These are phyloP conservation scores for Ceramica pisi DNA, from an alignment of 2,888 invertebrate species.

Conservation along the genomic window DNA sequence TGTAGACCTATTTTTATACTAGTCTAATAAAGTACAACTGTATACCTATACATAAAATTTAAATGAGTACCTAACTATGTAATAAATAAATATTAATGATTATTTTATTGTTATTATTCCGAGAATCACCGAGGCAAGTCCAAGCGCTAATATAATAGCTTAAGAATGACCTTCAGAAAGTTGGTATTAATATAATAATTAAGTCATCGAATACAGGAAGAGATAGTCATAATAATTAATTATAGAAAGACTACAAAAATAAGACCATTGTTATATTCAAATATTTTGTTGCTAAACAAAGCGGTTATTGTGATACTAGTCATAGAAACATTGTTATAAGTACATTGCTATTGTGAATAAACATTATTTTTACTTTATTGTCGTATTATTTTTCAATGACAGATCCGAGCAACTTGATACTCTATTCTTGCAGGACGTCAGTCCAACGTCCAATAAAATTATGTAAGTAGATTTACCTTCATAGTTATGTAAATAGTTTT, in stretches of 20 bases:
- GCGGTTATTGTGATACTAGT: constrained; percentile 82
- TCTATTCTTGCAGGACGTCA: not conserved
- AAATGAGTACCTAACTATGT: constrained; percentile 20
- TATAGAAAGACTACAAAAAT: not conserved
- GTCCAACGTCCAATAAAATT: too few species aligned
- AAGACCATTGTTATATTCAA: constrained; percentile 33
- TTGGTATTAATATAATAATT: constrained; percentile 5
- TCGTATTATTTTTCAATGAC: constrained; percentile 6
- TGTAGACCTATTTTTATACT: not conserved
- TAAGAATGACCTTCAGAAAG: constrained; percentile 22
- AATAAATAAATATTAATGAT: constrained; percentile 35
- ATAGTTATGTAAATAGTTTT: not conserved
- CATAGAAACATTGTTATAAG: constrained; percentile 63
- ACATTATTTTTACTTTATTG: constrained; percentile 36
- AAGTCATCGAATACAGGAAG: constrained; percentile 40
- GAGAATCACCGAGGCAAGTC: constrained; percentile 6
- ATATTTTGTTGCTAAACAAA: constrained; percentile 59
- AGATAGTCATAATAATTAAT: constrained; percentile 20
- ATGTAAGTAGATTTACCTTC: not conserved
- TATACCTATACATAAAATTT: constrained; percentile 22
- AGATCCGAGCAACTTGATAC: not conserved
- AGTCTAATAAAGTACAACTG: constrained; percentile 20
- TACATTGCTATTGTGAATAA: constrained; percentile 58
- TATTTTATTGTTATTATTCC: constrained; percentile 38
- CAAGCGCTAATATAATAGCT: not conserved